Evolutionary conservation across 1,140 invertebrate species (phyloP), one percentile per base, ranked within the genome.

Genomic region (Zophobas atratus): DNA sequence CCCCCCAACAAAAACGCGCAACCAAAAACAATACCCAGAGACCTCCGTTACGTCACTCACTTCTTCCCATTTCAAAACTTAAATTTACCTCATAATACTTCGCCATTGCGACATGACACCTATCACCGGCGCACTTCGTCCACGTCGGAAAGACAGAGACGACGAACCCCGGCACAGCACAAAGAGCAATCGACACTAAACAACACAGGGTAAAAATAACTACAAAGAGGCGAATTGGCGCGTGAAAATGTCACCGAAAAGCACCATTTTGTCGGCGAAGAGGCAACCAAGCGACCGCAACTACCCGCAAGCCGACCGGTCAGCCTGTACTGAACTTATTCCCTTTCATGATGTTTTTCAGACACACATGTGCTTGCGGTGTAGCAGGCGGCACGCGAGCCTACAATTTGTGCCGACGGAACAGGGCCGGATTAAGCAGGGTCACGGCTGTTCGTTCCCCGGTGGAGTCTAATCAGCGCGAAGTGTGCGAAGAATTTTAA

Each of bases 281-380:
- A 20, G 20, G 20, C 20, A 20, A 20, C 20, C 20, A 20, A 1
- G 0, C 20, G 35, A 57, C 55, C 39, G 38, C 39, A 63, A 35
- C 36, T 57, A 8, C 5, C 33, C 3, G n/a, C 49, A 20, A 51
- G 38, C 36, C 8, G 60, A 20, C 39, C 60, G 60, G 60, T 43
- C 39, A 43, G n/a, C 38, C n/a, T 41, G n/a, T 43, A 67, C 60
- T 67, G 60, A 67, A 67, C 38, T 73, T 73, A 73, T 73, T 73
- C 71, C 53, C 71, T 73, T 73, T 73, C 71, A 73, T 20, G 20
- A 20, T 73, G 55, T 73, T 73, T 73, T 73, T 57, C 46, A 73
- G 38, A 43, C 60, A 39, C 60, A 67, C 60, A 67, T 67, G 55
- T 73, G 71, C 41, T 49, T 53, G 43, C 32, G 34, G 35, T 73